These are phyloP conservation scores for Falco punctatus DNA, from an alignment of 2,113 vertebrate species.

Conservation along the genomic window DNA sequence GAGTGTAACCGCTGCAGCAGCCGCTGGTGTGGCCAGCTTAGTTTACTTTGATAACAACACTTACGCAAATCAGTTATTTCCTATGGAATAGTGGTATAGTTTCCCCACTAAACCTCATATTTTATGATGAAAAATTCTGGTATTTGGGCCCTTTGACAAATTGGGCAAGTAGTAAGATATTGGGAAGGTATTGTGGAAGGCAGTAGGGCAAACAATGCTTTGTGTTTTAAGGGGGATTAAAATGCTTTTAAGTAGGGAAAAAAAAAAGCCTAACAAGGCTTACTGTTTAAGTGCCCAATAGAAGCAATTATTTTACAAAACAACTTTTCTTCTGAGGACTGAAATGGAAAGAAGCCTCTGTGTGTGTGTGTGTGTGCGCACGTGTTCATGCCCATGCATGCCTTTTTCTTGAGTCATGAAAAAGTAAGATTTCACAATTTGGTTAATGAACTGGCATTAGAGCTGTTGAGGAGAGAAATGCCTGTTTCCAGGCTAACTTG, in stretches of 20 bases:
- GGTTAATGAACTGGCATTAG: background rate
- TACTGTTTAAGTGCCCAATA: background rate
- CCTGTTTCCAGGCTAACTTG: background rate
- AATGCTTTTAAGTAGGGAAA: background rate
- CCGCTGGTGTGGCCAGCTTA: background rate
- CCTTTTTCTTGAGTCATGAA: background rate
- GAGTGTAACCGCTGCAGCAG: background rate
- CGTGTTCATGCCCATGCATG: rapidly evolving
- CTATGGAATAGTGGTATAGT: background rate
- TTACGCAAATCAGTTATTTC: background rate
- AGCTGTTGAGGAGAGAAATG: background rate
- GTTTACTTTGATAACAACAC: background rate
- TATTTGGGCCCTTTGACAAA: background rate
- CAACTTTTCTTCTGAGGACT: background rate
- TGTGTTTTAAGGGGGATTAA: background rate
- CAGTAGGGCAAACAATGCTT: background rate
- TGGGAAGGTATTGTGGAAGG: background rate
- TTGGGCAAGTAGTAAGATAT: background rate
- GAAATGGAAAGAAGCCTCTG: background rate
- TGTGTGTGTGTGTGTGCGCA: background rate
- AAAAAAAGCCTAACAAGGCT: too few relatives aligned
- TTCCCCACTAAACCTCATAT: background rate
- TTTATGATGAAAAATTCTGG: background rate
- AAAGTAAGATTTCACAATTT: background rate
- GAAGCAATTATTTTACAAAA: background rate